A percentile compares a stretch with the other conserved stretches of the same genome.
These are phyloP conservation scores for Fistularia commersonii DNA, from an alignment of 2,797 vertebrate genomes.

Conservation along the genomic window DNA sequence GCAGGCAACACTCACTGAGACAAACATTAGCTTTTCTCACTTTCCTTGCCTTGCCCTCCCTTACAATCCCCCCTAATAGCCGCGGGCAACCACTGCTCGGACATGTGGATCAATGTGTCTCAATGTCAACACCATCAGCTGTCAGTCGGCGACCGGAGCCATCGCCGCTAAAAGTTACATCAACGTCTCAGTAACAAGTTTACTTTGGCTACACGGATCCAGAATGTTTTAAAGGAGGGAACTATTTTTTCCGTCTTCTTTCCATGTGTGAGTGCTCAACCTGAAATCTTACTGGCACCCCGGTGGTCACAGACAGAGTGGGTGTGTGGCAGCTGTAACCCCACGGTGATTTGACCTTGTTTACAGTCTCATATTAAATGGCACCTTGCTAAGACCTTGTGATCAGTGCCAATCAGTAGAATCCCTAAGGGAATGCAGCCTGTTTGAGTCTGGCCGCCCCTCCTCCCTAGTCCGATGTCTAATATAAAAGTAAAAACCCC, in stretches of 20 bases:
- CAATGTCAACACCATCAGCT: slow-evolving; percentile 55
- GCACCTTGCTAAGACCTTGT: slow-evolving; percentile 63
- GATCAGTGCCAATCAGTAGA: slow-evolving; percentile 57
- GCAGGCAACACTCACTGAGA: slow-evolving; percentile 36
- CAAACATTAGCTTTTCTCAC: slow-evolving; percentile 38
- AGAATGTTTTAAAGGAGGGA: no score
- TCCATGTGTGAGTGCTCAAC: slow-evolving; percentile 1
- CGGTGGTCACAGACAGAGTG: slow-evolving; percentile 33
- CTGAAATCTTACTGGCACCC: slow-evolving; percentile 23
- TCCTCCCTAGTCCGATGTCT: slow-evolving; percentile 39
- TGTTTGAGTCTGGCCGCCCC: slow-evolving; percentile 47
- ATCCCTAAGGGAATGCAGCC: slow-evolving; percentile 39
- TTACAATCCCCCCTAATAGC: slow-evolving; percentile 27
- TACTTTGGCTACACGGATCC: no score
- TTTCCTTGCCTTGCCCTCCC: slow-evolving; percentile 30
- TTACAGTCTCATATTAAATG: slow-evolving; percentile 56
- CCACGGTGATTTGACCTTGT: slow-evolving; percentile 70
- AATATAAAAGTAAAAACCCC: slow-evolving; percentile 7
- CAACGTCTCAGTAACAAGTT: no score
- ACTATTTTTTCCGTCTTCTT: background rate
- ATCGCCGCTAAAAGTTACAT: slow-evolving; percentile 2
- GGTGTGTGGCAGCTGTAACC: slow-evolving; percentile 47
- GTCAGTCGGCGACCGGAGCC: slow-evolving; percentile 8
- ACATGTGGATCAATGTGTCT: slow-evolving; percentile 61
- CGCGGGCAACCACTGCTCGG: slow-evolving; percentile 31